Evolutionary conservation across 1,140 invertebrate genomes (phyloP).

Genomic region (Camponotus vicinus): DNA sequence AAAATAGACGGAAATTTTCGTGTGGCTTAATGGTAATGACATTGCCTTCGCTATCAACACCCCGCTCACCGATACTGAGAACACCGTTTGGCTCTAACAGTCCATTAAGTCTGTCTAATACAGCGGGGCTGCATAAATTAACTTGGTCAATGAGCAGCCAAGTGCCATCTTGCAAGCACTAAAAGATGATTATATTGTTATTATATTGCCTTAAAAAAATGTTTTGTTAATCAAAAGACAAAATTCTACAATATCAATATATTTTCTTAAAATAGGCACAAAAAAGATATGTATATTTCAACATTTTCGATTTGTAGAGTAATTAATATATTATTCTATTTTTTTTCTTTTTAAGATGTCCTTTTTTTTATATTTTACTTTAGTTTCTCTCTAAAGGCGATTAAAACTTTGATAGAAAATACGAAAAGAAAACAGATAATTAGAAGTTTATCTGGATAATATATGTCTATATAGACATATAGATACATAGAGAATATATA

Average conservation of each 20-base stretch:
- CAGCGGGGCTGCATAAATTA: slow-evolving; percentile 98
- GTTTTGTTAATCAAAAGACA: neutral
- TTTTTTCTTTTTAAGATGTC: neutral
- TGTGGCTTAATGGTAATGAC: slow-evolving; percentile 94
- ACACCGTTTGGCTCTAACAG: slow-evolving; percentile 97
- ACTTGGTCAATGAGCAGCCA: slow-evolving; percentile 99
- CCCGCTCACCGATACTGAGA: slow-evolving; percentile 96
- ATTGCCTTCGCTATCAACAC: slow-evolving; percentile 90
- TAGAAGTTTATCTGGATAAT: too few relatives aligned
- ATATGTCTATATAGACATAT: too few relatives aligned
- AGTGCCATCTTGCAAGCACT: slow-evolving; percentile 93
- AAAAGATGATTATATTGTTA: slow-evolving; percentile 62
- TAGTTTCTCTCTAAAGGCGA: neutral
- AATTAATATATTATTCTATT: neutral
- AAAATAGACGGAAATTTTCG: slow-evolving; percentile 96
- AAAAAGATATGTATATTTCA: neutral
- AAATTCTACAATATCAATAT: neutral
- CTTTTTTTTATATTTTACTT: neutral
- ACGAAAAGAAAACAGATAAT: too few relatives aligned
- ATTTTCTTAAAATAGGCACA: neutral
- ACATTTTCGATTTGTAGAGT: neutral
- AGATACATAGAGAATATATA: too few relatives aligned
- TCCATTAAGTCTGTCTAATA: slow-evolving; percentile 98
- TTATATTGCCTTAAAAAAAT: neutral
- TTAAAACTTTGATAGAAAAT: too few relatives aligned